Conservation (phyloP, 2,888 invertebrate species). For the Taphrorychus bicolor region DNA sequence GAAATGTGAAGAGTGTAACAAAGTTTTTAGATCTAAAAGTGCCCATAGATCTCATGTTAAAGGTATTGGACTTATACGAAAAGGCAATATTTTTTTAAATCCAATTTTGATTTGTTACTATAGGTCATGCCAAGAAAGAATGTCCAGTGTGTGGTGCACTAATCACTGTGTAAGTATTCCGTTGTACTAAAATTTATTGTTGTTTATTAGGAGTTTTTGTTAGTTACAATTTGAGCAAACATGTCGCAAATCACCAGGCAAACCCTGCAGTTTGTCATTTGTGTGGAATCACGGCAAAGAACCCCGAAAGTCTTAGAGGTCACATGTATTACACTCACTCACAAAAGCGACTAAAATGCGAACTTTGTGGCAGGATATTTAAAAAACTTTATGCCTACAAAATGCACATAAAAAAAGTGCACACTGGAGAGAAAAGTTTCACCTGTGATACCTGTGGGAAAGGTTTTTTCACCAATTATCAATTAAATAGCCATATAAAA, state of each 20-base stretch:
- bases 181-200: not conserved
- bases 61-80: slow-evolving; percentile 11
- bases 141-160: slow-evolving; percentile 50
- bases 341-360: slow-evolving; percentile 44
- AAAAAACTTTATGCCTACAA: slow-evolving; percentile 47
- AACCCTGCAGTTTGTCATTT: slow-evolving; percentile 51
- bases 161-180: slow-evolving; percentile 42
- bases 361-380: slow-evolving; percentile 45
- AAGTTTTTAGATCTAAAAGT: slow-evolving; percentile 16
- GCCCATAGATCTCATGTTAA: slow-evolving; percentile 29
- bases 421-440: slow-evolving; percentile 47
- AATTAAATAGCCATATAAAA: slow-evolving; percentile 48
- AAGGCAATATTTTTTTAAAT: not conserved
- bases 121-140: slow-evolving; percentile 48
- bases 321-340: slow-evolving; percentile 49
- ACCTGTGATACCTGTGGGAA: slow-evolving; percentile 46
- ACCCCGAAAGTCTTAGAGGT: slow-evolving; percentile 48
- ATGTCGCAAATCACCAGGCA: slow-evolving; percentile 49
- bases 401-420: slow-evolving; percentile 47
- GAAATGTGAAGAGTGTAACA: slow-evolving; percentile 36
- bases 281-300: slow-evolving; percentile 51
- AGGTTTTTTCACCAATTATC: slow-evolving; percentile 38
- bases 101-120: slow-evolving; percentile 7
- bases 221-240: slow-evolving; percentile 51
- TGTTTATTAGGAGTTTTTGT: not conserved